A percentile compares a stretch with the other conserved stretches of the same genome.
Conservation (phyloP, 2,888 invertebrate genomes). For the Nycteola revayana region DNA sequence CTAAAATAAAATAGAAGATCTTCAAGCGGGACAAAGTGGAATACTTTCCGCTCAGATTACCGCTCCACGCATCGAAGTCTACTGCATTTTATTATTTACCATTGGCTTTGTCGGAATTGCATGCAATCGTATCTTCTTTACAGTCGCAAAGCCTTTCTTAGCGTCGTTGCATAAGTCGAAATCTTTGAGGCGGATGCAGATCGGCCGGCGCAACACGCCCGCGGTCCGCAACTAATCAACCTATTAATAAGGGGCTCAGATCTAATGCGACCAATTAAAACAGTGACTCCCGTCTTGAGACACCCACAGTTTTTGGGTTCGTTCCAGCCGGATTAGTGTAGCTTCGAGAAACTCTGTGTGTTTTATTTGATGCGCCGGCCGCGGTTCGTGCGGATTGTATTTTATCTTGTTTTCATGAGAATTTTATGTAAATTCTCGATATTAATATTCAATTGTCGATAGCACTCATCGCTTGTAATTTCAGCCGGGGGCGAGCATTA, state of each 20-base stretch:
- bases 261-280: slow-evolving; percentile 79
- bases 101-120: slow-evolving; percentile 34
- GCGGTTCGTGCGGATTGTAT: slow-evolving; percentile 37
- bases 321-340: slow-evolving; percentile 71
- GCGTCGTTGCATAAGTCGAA: slow-evolving; percentile 49
- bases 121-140: slow-evolving; percentile 36
- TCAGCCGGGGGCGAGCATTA: slow-evolving; percentile 64
- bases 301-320: slow-evolving; percentile 77
- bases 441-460: slow-evolving; percentile 71
- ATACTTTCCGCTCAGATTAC: slow-evolving; percentile 19
- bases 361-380: slow-evolving; percentile 37
- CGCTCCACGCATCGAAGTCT: slow-evolving; percentile 21
- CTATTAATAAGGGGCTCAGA: slow-evolving; percentile 78
- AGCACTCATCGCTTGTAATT: slow-evolving; percentile 66
- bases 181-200: slow-evolving; percentile 38
- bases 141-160: slow-evolving; percentile 50
- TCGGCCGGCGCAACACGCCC: slow-evolving; percentile 26
- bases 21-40: no score
- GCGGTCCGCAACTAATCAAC: slow-evolving; percentile 75
- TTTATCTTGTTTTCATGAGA: slow-evolving; percentile 45
- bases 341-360: slow-evolving; percentile 53
- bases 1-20: slow-evolving; percentile 23
- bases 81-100: slow-evolving; percentile 36
- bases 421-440: slow-evolving; percentile 58
- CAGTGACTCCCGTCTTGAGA: slow-evolving; percentile 73